Conservation (phyloP, 2,797 vertebrate genomes). For the Muscicapa striata region DNA sequence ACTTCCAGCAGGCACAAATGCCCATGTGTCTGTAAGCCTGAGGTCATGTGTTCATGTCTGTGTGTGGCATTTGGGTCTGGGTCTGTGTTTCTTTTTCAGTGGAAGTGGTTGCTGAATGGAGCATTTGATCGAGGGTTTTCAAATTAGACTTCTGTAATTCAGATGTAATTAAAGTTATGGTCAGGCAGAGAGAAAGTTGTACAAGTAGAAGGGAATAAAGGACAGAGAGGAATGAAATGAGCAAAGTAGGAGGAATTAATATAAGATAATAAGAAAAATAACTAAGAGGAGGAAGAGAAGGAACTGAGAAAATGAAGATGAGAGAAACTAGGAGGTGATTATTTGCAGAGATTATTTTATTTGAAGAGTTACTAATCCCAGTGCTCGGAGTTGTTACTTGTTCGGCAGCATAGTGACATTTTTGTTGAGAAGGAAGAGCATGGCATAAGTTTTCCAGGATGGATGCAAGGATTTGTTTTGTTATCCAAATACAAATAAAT, state of each 20-base stretch:
- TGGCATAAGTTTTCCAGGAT: slow-evolving; percentile 13
- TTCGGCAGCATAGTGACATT: background rate
- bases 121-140: background rate
- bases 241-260: background rate
- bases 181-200: background rate
- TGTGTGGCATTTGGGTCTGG: background rate
- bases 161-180: background rate
- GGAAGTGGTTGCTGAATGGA: background rate
- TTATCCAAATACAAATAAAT: slow-evolving; percentile 29
- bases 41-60: rapidly evolving
- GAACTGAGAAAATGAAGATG: background rate
- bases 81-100: background rate
- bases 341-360: slow-evolving; percentile 47
- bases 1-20: slow-evolving; percentile 25
- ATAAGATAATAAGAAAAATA: background rate
- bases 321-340: background rate
- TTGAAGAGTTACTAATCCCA: slow-evolving; percentile 24
- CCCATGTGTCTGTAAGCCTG: background rate
- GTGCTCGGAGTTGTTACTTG: background rate
- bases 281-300: background rate
- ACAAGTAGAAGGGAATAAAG: background rate
- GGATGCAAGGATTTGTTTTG: background rate
- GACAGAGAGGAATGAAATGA: background rate
- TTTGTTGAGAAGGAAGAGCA: slow-evolving; percentile 17
- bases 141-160: background rate